Evolutionary conservation across 2,888 invertebrate species (phyloP).

Genomic region (Rhaphigaster nebulosa): DNA sequence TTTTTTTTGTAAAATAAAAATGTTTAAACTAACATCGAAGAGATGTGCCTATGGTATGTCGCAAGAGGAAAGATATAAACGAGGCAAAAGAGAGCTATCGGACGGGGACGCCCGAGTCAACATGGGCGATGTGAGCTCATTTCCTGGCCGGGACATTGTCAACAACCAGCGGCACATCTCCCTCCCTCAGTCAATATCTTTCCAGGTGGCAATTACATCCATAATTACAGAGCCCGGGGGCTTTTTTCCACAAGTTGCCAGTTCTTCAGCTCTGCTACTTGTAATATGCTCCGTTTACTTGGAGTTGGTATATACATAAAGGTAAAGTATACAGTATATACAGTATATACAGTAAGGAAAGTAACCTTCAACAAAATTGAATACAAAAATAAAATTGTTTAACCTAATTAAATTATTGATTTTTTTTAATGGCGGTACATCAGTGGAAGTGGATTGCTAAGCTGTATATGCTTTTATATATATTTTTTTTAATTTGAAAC

Average conservation of each 20-base stretch:
- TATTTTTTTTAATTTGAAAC: too few species aligned
- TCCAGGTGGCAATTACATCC: not conserved
- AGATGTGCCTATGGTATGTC: not conserved
- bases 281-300: not conserved
- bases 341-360: too few species aligned
- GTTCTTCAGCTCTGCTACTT: not conserved
- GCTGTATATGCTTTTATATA: too few species aligned
- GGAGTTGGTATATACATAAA: too few species aligned
- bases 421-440: too few species aligned
- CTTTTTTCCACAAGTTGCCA: conserved; percentile 8
- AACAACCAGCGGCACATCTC: conserved; percentile 1
- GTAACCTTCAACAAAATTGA: too few species aligned
- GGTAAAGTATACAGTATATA: not conserved
- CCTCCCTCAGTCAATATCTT: not conserved
- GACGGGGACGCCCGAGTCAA: not conserved
- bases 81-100: conserved; percentile 4
- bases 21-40: not conserved
- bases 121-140: conserved; percentile 1
- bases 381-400: too few species aligned
- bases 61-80: not conserved
- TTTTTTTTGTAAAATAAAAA: too few species aligned
- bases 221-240: not conserved
- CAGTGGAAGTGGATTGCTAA: too few species aligned
- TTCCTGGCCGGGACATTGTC: not conserved
- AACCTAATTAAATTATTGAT: too few species aligned